Percentiles rank a stretch among this genome's conserved stretches.
These are phyloP conservation scores for Prochilodus magdalenae DNA, from an alignment of 2,113 vertebrate genomes.

Conservation along the genomic window DNA sequence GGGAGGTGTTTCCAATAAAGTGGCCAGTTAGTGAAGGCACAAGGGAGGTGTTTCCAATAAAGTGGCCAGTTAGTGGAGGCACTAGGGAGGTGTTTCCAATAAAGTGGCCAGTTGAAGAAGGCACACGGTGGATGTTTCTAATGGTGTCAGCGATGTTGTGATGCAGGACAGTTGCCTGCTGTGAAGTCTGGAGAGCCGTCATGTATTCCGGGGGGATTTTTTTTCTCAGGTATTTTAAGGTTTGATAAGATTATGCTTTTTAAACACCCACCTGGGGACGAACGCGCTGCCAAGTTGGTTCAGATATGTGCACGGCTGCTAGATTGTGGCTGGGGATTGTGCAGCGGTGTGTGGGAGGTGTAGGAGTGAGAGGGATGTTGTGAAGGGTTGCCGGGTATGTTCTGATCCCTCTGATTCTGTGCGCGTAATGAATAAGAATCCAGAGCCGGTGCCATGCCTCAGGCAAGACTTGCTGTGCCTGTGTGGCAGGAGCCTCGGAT, in stretches of 20 bases:
- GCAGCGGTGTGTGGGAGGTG: not conserved
- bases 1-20: too few relatives aligned
- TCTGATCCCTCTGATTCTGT: not conserved
- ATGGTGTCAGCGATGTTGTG: too few relatives aligned
- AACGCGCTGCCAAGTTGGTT: not conserved
- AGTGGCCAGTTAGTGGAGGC: too few relatives aligned
- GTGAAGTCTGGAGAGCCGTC: not conserved
- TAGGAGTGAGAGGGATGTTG: not conserved
- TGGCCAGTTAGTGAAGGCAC: too few relatives aligned
- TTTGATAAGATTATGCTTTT: slow-evolving; percentile 1
- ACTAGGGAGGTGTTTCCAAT: too few relatives aligned
- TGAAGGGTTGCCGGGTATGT: not conserved
- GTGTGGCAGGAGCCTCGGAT: not conserved
- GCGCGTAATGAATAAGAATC: not conserved
- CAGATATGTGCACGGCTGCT: not conserved
- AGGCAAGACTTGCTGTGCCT: not conserved
- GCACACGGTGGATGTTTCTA: too few relatives aligned
- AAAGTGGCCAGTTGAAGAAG: too few relatives aligned
- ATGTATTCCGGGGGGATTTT: not conserved
- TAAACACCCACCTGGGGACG: not conserved
- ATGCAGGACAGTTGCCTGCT: not conserved
- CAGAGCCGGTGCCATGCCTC: not conserved
- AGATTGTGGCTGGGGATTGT: not conserved
- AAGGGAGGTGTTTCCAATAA: too few relatives aligned
- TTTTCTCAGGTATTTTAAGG: not conserved